Percentiles rank a stretch among this genome's conserved stretches.
Conservation (phyloP, 2,113 vertebrate species). For the Scomber scombrus region DNA sequence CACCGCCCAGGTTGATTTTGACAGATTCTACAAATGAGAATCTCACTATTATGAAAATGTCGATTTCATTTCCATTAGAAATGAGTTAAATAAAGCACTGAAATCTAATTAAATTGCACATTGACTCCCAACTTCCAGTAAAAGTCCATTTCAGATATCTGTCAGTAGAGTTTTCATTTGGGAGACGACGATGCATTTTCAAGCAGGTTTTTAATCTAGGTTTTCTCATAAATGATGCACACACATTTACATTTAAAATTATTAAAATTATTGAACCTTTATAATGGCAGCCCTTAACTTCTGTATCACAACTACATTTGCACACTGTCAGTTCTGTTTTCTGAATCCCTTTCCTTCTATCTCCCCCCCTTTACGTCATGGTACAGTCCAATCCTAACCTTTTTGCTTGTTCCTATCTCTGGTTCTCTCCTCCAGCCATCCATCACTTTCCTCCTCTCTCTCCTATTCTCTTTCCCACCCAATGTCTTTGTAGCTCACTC, state of each 20-base stretch:
- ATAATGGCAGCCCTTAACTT: too few relatives aligned
- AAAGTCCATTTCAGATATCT: too few relatives aligned
- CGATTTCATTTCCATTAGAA: background rate
- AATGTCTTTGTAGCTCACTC: constrained; percentile 10
- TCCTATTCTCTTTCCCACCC: constrained; percentile 10
- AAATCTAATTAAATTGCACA: background rate
- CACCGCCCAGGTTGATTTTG: too few relatives aligned
- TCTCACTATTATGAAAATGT: background rate
- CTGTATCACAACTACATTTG: too few relatives aligned
- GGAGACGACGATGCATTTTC: too few relatives aligned
- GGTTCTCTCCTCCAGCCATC: constrained; percentile 36
- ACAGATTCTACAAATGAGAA: background rate
- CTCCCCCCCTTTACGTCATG: constrained; percentile 11
- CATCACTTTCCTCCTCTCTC: constrained; percentile 42
- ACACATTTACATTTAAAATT: too few relatives aligned
- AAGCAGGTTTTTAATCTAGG: too few relatives aligned
- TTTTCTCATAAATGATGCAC: too few relatives aligned
- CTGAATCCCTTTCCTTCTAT: background rate
- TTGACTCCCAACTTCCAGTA: too few relatives aligned
- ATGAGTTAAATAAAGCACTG: too few relatives aligned
- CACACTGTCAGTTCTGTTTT: background rate
- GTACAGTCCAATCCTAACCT: constrained; percentile 49
- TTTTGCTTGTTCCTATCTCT: constrained; percentile 53
- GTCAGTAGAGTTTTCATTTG: too few relatives aligned
- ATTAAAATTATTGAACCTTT: too few relatives aligned